These are phyloP conservation scores for Chelon auratus DNA, from an alignment of 2,797 vertebrate genomes.

Conservation along the genomic window DNA sequence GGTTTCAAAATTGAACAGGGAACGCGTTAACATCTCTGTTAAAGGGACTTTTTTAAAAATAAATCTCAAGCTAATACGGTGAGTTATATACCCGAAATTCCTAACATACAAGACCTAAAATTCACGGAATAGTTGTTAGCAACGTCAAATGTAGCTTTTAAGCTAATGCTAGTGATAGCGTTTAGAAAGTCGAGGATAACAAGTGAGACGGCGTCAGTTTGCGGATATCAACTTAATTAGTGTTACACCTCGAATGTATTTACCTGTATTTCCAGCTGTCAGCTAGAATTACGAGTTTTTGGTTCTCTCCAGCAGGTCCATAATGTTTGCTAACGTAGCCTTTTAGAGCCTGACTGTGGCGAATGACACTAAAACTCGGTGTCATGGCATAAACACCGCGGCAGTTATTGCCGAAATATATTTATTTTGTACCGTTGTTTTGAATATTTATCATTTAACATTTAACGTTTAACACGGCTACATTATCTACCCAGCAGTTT, in stretches of 20 bases:
- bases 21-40: constrained; percentile 2
- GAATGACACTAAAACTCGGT: constrained; percentile 1
- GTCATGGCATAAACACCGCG: not conserved
- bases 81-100: constrained; percentile 21
- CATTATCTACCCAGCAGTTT: not conserved
- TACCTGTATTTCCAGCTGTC: not conserved
- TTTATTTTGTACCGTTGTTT: fast-evolving
- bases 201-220: constrained; percentile 2
- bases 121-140: constrained; percentile 45
- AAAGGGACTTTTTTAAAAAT: not conserved
- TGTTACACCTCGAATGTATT: fast-evolving
- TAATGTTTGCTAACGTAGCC: constrained; percentile 45
- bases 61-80: constrained; percentile 24
- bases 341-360: not conserved
- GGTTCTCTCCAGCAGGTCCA: not conserved
- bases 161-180: constrained; percentile 48
- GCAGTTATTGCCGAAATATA: not conserved
- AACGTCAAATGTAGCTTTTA: constrained; percentile 32
- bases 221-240: not conserved
- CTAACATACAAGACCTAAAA: not conserved
- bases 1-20: not conserved
- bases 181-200: constrained; percentile 5
- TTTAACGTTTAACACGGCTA: too few relatives aligned
- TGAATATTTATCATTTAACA: not conserved
- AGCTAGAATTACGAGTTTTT: not conserved